Conservation (phyloP, 30 jellyfish, hydroid and myxozoan species). For the Turritopsis dohrnii region DNA sequence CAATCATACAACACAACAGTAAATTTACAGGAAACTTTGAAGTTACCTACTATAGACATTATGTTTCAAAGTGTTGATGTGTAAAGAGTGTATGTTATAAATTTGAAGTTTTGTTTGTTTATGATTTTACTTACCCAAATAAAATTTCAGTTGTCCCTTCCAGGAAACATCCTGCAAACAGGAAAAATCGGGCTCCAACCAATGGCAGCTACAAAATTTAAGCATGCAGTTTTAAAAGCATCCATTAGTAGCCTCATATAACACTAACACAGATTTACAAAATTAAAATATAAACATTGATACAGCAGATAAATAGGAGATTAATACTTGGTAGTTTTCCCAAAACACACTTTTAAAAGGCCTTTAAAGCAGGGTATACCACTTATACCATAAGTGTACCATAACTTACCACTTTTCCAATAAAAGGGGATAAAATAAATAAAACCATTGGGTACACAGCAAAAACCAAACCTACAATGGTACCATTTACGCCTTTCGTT, state of each 20-base stretch:
- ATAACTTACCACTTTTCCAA: conserved; percentile 53
- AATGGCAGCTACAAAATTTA: conserved; percentile 48
- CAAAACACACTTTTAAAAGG: no score
- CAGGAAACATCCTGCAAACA: conserved; percentile 56
- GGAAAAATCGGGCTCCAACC: conserved; percentile 55
- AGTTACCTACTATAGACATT: background rate
- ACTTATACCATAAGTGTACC: no score
- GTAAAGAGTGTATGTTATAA: no score
- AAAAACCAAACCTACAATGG: conserved; percentile 50
- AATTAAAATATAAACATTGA: no score
- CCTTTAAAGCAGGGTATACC: no score
- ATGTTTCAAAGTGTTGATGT: background rate
- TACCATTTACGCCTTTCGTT: conserved; percentile 38
- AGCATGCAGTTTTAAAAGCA: no score
- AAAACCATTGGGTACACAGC: conserved; percentile 45
- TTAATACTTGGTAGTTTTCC: no score
- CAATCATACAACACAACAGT: no score
- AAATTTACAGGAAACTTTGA: background rate
- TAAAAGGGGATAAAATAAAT: conserved; percentile 53
- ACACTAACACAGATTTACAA: no score
- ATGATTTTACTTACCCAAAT: conserved; percentile 91
- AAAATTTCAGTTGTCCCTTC: conserved; percentile 80
- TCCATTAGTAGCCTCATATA: no score
- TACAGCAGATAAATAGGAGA: no score
- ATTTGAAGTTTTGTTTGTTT: no score